Base-by-base conservation (phyloP, 2,888 invertebrate species). In the Scaptomyza reducta region DNA sequence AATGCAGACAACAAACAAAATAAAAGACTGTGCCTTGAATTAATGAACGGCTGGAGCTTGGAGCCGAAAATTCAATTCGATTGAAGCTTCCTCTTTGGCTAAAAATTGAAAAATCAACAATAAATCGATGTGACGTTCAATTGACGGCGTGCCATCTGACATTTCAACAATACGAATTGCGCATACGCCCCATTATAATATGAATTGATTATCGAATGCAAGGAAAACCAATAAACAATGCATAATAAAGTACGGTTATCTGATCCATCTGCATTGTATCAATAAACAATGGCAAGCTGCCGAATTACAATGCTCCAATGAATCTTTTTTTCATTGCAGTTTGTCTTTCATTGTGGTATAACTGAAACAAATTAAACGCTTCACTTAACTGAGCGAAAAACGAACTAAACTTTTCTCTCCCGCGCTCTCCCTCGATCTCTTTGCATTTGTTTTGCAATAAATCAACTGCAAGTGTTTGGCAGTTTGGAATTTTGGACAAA, bases 291-390 rank as follows among this genome's bases (percentile, higher is more conserved):
- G 31, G 29, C 14, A 46, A 57, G 51, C 61, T 60, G 47, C 66
- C 79, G 60, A 82, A 85, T 69, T 68, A 74, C 75, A 71, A 66
- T 77, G 83, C 71, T 74, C 74, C 63, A 61, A 71, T 87, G 74
- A 79, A 66, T 69, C 67, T 74, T 65, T 67, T 67, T 53, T 29
- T 27, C 10, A 11, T 69, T 22, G 22, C 22, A 22, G 22, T 22
- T 22, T 73, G 46, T 63, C 44, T 67, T 58, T 40, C 25, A 49
- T 62, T 61, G 44, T 55, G 47, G 54, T 29, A 40, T 44, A 27
- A 38, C 6, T 44, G 16, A 51, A 22, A 53, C 46, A 58, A 35
- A 14, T 38, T 45, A 58, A 51, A 31, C 31, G 46, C 45, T 70
- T 58, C 44, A 29, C 11, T 31, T 25, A 54, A 16, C 16, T 41